Evolutionary conservation across 2,797 vertebrate genomes (phyloP).

Genomic region (Gephyroberyx darwinii): DNA sequence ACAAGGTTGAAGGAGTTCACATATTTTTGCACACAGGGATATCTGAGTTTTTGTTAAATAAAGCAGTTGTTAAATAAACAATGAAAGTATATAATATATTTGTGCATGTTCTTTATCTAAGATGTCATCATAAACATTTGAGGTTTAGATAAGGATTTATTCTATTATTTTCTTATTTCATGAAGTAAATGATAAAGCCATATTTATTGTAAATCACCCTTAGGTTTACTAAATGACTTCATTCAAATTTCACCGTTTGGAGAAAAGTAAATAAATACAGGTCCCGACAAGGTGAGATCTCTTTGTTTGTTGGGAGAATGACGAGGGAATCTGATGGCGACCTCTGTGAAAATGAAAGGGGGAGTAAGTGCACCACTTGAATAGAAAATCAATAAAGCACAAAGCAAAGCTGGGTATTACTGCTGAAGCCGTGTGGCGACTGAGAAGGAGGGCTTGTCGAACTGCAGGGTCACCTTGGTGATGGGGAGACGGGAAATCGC

Average conservation of each 20-base stretch:
- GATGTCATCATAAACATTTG: no score
- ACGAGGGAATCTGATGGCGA: slow-evolving; percentile 9
- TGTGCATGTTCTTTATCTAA: no score
- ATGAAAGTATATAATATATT: no score
- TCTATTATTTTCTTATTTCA: neutral
- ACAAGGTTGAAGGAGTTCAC: no score
- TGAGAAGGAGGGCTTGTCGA: slow-evolving; percentile 50
- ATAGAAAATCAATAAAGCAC: slow-evolving; percentile 62
- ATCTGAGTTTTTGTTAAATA: no score
- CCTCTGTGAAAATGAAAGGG: slow-evolving; percentile 37
- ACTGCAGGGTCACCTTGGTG: slow-evolving; percentile 70
- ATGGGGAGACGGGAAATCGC: slow-evolving; percentile 45
- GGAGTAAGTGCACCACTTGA: slow-evolving; percentile 43
- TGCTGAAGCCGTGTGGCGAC: slow-evolving; percentile 48
- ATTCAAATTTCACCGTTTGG: neutral
- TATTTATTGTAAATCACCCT: slow-evolving; percentile 1
- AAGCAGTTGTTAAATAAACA: no score
- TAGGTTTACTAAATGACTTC: no score
- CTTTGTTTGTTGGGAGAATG: slow-evolving; percentile 12
- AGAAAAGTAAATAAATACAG: neutral
- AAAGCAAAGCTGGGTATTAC: slow-evolving; percentile 58
- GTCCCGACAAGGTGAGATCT: neutral
- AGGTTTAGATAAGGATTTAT: neutral
- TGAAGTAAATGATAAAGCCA: slow-evolving; percentile 7
- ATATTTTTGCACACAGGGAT: no score